These are phyloP conservation scores for Arothron firmamentum DNA, from an alignment of 2,113 vertebrate genomes.

Conservation along the genomic window DNA sequence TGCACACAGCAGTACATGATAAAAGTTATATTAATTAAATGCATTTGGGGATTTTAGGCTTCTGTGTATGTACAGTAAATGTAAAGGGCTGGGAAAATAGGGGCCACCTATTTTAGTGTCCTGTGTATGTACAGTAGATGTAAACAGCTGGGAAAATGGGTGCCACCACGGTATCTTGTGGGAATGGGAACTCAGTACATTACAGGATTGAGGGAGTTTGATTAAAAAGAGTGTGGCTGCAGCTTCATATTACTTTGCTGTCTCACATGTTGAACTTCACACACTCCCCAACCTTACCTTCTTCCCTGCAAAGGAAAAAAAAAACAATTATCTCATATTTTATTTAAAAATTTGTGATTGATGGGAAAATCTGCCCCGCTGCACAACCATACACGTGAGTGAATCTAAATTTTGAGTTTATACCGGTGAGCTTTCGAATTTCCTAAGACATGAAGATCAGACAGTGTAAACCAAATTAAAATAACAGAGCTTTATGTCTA, in stretches of 20 bases:
- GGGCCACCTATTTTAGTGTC: slow-evolving; percentile 2
- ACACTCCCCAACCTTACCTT: neutral
- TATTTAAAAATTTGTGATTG: too few relatives aligned
- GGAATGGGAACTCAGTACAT: neutral
- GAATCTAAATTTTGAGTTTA: too few relatives aligned
- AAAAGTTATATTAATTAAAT: neutral
- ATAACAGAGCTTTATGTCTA: too few relatives aligned
- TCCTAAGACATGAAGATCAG: too few relatives aligned
- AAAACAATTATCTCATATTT: too few relatives aligned
- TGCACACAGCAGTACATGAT: slow-evolving; percentile 19
- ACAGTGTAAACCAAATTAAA: too few relatives aligned
- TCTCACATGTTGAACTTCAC: slow-evolving; percentile 2
- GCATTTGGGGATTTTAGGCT: neutral
- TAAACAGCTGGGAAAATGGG: slow-evolving; percentile 6
- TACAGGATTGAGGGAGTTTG: slow-evolving; percentile 4
- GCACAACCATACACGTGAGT: too few relatives aligned
- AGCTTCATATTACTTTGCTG: slow-evolving; percentile 34
- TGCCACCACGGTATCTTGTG: neutral
- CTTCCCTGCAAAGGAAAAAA: neutral
- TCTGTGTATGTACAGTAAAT: slow-evolving; percentile 17
- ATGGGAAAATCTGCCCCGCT: too few relatives aligned
- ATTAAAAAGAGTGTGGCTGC: neutral
- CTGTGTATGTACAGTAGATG: slow-evolving; percentile 15
- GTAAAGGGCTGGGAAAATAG: slow-evolving; percentile 7
- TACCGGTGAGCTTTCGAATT: too few relatives aligned